phyloP scores from a whole-genome alignment of 2,888 invertebrate genomes.

The Drosophila maculinotata region DNA sequence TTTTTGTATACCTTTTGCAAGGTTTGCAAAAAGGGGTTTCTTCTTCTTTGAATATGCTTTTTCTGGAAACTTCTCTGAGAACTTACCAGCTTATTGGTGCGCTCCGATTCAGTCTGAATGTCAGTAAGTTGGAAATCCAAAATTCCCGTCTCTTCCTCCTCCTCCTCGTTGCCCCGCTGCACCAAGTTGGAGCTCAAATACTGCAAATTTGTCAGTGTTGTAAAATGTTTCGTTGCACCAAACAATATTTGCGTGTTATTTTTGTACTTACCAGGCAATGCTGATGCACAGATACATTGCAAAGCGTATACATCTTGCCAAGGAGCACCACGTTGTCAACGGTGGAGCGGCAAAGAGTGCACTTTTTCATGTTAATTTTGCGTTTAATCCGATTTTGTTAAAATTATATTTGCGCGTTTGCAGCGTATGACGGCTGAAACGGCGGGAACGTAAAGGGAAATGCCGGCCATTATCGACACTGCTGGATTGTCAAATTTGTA shows the following conservation, averaged over 20 bases:
- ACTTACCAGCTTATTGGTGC: slow-evolving; percentile 89
- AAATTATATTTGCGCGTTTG: not conserved
- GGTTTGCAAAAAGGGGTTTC: too few relatives aligned
- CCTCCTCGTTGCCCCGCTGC: slow-evolving; percentile 89
- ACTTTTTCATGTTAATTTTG: slow-evolving; percentile 39
- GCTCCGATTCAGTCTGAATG: slow-evolving; percentile 88
- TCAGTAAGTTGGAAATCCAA: slow-evolving; percentile 90
- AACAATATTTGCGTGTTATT: not conserved
- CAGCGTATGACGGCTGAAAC: not conserved
- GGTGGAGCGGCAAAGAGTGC: slow-evolving; percentile 22
- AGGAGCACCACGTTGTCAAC: slow-evolving; percentile 18
- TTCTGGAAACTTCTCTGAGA: not conserved
- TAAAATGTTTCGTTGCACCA: not conserved
- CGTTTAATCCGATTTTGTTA: slow-evolving; percentile 14
- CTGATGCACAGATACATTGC: slow-evolving; percentile 89
- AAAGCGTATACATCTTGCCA: slow-evolving; percentile 1
- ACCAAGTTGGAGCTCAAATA: slow-evolving; percentile 89
- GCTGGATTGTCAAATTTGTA: too few relatives aligned
- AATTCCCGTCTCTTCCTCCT: slow-evolving; percentile 88
- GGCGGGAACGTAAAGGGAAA: slow-evolving; percentile 14
- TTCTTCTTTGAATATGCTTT: too few relatives aligned
- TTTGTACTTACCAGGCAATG: slow-evolving; percentile 89
- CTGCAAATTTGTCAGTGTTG: slow-evolving; percentile 86
- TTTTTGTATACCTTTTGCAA: too few relatives aligned
- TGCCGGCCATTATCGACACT: too few relatives aligned